A percentile compares a stretch with the other conserved stretches of the same genome.
Evolutionary conservation across 2,888 invertebrate species (phyloP).

Genomic region (Hipparchia sbordonii): DNA sequence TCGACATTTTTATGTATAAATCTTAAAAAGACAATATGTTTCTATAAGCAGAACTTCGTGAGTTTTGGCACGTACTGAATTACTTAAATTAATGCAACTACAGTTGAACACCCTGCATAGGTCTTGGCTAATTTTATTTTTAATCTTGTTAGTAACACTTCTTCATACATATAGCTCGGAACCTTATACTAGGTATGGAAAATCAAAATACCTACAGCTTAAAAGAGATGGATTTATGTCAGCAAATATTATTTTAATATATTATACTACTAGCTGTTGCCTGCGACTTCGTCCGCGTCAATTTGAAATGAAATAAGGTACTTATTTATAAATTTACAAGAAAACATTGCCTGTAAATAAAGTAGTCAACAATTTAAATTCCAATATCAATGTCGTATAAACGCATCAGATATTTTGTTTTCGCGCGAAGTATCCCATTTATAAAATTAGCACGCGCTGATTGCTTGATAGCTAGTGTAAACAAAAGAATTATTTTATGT

Average conservation of each 20-base stretch:
- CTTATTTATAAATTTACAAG: background rate
- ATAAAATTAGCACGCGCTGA: constrained; percentile 37
- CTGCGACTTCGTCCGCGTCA: no score
- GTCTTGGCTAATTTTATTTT: background rate
- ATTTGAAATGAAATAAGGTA: no score
- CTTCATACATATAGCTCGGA: no score
- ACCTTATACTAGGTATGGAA: no score
- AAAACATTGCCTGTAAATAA: constrained; percentile 16
- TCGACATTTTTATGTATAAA: constrained; percentile 15
- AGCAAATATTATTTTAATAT: no score
- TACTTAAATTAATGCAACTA: background rate
- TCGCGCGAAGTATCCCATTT: constrained; percentile 32
- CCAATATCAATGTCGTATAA: constrained; percentile 27
- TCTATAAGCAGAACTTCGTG: background rate
- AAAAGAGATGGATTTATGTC: no score
- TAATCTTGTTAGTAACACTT: no score
- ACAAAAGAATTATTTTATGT: constrained; percentile 36
- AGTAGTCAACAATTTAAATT: constrained; percentile 27
- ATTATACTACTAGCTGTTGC: no score
- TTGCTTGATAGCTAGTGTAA: constrained; percentile 37
- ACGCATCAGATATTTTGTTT: constrained; percentile 27
- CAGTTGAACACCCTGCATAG: background rate
- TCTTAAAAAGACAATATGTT: constrained; percentile 11
- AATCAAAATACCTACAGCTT: no score
- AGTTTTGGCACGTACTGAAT: constrained; percentile 2